Base-by-base conservation (phyloP, 2,888 invertebrate species). In the Stramonita haemastoma region DNA sequence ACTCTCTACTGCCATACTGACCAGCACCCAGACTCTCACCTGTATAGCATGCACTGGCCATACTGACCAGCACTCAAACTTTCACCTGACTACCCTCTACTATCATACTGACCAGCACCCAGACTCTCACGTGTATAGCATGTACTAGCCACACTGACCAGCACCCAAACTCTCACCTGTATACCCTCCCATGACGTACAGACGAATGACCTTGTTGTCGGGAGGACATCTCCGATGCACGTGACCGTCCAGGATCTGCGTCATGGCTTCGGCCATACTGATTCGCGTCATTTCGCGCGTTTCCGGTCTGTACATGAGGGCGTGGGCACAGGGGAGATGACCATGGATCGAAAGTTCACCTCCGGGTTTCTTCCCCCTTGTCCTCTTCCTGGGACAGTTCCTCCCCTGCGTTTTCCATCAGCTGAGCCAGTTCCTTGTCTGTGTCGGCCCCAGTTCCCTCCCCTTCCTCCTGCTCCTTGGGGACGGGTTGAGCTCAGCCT, bases 151-250 rank as follows among this genome's bases (percentile, higher is more conserved):
- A 46, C 46, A 46, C 46, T 46, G 46, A 46, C 46, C 46, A 46
- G 8, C 46, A 46, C 46, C 46, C 46, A 46, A 46, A 46, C 29
- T 79, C 89, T 88, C 92, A 95, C 95, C 95, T 91, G 92, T 91
- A 79, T 93, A 93, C 26, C 93, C 94, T 4, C 94, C 93, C 81
- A 93, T 92, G 85, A 95, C 73, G 87, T 93, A 95, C 19, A 95
- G 87, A 29, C 92, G 91, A n/a, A 94, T 89, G 22, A 91, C 89
- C 88, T 93, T 93, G 73, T 93, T 92, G 79, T 93, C 93, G 11
- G 92, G 90, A 13, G 93, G 93, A 90, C 94, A 94, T 26, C 91
- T 85, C 6, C 92, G 90, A 85, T 94, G 92, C 19, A 94, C 92
- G 15, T 92, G 89, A 26, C 95, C 95, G 77, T 92, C 84, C 17